These are phyloP conservation scores for Drymodes brunneopygia DNA, from an alignment of 2,113 vertebrate species.

Conservation along the genomic window DNA sequence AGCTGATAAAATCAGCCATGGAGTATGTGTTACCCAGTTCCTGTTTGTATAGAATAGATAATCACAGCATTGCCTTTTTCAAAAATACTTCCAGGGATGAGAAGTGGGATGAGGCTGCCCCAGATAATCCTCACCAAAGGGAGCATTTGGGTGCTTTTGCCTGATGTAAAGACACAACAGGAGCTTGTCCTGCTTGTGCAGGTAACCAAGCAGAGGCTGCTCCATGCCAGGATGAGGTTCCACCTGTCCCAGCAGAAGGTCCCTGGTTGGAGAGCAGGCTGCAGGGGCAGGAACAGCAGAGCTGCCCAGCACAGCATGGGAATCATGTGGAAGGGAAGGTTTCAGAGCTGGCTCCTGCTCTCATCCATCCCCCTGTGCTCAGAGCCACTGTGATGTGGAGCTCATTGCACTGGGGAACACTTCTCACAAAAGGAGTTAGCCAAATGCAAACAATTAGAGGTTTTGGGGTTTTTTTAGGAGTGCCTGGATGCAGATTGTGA, in stretches of 20 bases:
- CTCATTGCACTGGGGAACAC: neutral
- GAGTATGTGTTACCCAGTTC: neutral
- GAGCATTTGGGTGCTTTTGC: neutral
- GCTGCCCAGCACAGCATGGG: neutral
- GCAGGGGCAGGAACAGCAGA: neutral
- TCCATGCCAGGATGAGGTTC: neutral
- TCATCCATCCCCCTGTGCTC: neutral
- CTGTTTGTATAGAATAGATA: neutral
- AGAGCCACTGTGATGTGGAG: neutral
- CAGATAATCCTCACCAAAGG: neutral
- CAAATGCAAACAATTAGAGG: neutral
- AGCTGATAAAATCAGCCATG: neutral
- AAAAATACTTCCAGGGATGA: neutral
- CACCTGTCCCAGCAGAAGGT: neutral
- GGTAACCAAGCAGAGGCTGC: neutral
- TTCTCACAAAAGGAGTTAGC: neutral
- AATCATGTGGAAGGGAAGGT: rapidly evolving
- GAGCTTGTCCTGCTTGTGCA: neutral
- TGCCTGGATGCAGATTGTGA: neutral
- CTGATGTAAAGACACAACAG: neutral
- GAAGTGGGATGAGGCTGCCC: neutral
- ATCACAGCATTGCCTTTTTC: neutral
- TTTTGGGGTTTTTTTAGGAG: neutral
- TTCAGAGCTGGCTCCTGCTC: neutral
- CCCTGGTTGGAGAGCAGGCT: neutral